Evolutionary conservation across 2,888 invertebrate genomes (phyloP), one percentile per base, ranked within the genome.

Genomic region (Cheilosia scutellata): DNA sequence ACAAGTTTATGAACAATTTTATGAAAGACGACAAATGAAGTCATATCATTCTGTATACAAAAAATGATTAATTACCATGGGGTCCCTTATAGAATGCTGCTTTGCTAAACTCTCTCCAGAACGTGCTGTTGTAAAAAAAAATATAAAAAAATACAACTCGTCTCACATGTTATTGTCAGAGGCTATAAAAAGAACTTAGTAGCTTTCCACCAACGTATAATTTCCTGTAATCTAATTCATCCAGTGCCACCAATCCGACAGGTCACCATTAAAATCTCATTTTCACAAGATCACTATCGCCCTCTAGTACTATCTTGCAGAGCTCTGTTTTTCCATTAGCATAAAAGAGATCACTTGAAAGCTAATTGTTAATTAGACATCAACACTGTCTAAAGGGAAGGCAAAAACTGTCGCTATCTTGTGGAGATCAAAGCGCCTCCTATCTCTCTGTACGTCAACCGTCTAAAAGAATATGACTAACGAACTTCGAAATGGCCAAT

Each of bases 341-440:
- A 70, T 70, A 51, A 27, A 65, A 53, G 60, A 62, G 80, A 75
- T 68, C 55, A 80, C 68, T 47, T 68, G 66, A 70, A 68, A 65
- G 70, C 70, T 84, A 84, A 76, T 84, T 84, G 80, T 65, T 84
- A 84, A 84, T 84, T 75, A 80, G 80, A 80, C 49, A 75, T 75
- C 31, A 16, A 4, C 63, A 57, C n/a, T 20, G 40, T 40, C 27
- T 25, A 53, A 31, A n/a, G 57, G 40, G 31, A 62, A 71, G 60
- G 16, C 11, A 42, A 37, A 40, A 60, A 33, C 3, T 40, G 47
- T 55, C 33, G 40, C 68, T 78, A 72, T 68, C 77, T 71, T 9
- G 20, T n/a, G 13, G 11, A 44, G 68, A 83, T 83, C 74, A 53
- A 37, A 53, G 60, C 53, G 77, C 60, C 65, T 60, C 47, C 71